These are phyloP conservation scores for Zosterops hypoxanthus DNA, from an alignment of 2,113 vertebrate genomes.

Conservation along the genomic window DNA sequence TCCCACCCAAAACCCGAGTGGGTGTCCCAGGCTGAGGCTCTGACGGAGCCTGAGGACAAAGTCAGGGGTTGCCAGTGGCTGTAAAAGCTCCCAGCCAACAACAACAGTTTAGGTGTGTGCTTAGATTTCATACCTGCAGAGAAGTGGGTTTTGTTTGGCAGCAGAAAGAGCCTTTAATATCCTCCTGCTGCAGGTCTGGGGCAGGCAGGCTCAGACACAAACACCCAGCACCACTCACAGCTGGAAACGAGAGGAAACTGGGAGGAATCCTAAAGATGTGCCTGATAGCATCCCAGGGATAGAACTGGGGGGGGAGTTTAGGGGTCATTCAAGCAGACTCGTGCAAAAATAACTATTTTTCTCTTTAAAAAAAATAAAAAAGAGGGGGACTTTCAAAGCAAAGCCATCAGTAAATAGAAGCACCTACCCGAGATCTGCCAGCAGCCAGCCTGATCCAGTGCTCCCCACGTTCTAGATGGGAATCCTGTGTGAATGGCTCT, in stretches of 20 bases:
- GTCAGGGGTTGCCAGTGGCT: neutral
- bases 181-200: neutral
- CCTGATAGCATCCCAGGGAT: neutral
- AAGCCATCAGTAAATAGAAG: neutral
- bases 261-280: neutral
- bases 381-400: neutral
- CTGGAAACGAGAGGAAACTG: fast-evolving
- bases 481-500: neutral
- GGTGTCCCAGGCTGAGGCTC: neutral
- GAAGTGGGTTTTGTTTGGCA: neutral
- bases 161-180: neutral
- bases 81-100: neutral
- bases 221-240: neutral
- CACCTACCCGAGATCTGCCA: constrained; percentile 36
- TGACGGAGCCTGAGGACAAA: neutral
- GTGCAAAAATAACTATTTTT: neutral
- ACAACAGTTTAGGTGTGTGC: neutral
- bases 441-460: neutral
- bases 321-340: neutral
- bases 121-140: neutral
- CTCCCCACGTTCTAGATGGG: neutral
- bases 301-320: neutral
- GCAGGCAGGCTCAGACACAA: neutral
- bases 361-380: neutral
- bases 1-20: neutral